Conservation (phyloP, 2,113 vertebrate species). For the Bothrops jararaca region DNA sequence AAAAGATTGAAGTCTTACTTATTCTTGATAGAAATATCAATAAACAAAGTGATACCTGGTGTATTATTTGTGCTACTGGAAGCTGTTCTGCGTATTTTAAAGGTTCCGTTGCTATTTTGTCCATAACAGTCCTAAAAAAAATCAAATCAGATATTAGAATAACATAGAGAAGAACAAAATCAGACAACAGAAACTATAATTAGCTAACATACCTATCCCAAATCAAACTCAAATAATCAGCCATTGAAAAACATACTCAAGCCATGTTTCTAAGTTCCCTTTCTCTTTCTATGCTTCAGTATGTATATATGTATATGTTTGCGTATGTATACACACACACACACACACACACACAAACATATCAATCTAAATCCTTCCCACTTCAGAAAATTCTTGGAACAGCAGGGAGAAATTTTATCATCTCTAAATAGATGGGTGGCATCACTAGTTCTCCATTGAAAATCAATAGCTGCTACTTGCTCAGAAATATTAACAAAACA, state of each 20-base stretch:
- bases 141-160: background rate
- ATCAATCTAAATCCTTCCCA: background rate
- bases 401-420: background rate
- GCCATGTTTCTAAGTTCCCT: background rate
- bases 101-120: constrained; percentile 63
- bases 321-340: too few species aligned
- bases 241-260: background rate
- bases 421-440: background rate
- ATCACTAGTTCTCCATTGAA: background rate
- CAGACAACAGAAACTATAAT: background rate
- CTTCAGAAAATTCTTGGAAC: background rate
- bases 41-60: constrained; percentile 80
- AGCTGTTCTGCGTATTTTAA: constrained; percentile 89
- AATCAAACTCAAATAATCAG: background rate
- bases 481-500: background rate
- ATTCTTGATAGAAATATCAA: constrained; percentile 48
- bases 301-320: too few species aligned
- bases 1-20: constrained; percentile 50
- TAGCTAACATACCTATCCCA: background rate
- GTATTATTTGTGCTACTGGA: constrained; percentile 94
- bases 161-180: background rate
- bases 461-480: background rate
- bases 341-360: too few species aligned
- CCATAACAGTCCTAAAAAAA: constrained; percentile 61
- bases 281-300: background rate